Conservation (phyloP, 2,888 invertebrate species). For the Troides helena region DNA sequence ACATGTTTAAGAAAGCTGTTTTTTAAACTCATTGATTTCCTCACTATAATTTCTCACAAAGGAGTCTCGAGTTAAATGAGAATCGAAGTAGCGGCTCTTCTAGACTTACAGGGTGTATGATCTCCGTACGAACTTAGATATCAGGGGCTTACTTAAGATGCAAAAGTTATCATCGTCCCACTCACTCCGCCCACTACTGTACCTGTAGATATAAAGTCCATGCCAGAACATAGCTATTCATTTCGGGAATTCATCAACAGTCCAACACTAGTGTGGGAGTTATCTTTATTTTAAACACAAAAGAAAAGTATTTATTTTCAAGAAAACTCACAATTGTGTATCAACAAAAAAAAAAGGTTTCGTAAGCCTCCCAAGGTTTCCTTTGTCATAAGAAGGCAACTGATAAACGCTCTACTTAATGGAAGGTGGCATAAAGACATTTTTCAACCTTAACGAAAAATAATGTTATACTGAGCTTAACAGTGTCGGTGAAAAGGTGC, state of each 20-base stretch:
- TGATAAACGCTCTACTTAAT: slow-evolving; percentile 31
- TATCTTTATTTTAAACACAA: not conserved
- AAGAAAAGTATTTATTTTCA: slow-evolving; percentile 3
- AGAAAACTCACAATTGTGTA: slow-evolving; percentile 17
- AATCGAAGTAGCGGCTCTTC: too few species aligned
- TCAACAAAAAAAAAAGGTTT: slow-evolving; percentile 25
- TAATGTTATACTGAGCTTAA: slow-evolving; percentile 31
- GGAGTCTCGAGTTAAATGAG: too few species aligned
- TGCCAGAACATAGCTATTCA: not conserved
- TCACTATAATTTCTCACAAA: too few species aligned
- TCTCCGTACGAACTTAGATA: too few species aligned
- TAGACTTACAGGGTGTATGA: too few species aligned
- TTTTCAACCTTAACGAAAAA: slow-evolving; percentile 31
- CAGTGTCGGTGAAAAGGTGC: slow-evolving; percentile 30
- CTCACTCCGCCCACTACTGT: too few species aligned
- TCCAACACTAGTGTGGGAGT: not conserved
- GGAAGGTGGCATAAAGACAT: slow-evolving; percentile 31
- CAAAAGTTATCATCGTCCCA: too few species aligned
- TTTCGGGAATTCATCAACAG: not conserved
- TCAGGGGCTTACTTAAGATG: too few species aligned
- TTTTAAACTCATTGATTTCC: too few species aligned
- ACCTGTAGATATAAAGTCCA: too few species aligned
- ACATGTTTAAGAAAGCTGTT: too few species aligned
- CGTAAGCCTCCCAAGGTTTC: slow-evolving; percentile 24
- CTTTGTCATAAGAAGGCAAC: slow-evolving; percentile 30